phyloP scores from a whole-genome alignment of 2,888 invertebrate species.

The Mactromeris polynyma region DNA sequence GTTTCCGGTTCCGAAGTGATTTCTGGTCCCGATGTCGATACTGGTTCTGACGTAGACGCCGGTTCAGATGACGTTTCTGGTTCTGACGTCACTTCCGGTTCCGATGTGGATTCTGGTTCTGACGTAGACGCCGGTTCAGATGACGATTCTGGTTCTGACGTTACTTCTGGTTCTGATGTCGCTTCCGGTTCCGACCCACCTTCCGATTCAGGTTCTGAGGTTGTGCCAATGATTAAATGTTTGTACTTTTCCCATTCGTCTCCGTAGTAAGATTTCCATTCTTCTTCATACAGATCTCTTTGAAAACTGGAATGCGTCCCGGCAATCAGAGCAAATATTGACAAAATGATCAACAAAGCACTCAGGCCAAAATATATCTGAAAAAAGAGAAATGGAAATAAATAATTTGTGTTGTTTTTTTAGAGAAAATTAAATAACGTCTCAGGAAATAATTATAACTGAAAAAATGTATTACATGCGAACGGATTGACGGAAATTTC shows the following conservation, averaged over 20 bases:
- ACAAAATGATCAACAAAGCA: conserved; percentile 72
- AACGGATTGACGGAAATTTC: too few species aligned
- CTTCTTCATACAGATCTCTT: conserved; percentile 60
- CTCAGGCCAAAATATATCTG: conserved; percentile 77
- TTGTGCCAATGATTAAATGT: conserved; percentile 56
- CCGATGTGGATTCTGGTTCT: not conserved
- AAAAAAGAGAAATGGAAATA: conserved; percentile 48
- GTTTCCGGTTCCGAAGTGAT: conserved; percentile 4
- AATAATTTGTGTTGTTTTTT: too few species aligned
- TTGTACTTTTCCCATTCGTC: conserved; percentile 63
- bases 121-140: not conserved
- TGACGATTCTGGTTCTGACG: not conserved
- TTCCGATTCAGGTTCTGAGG: not conserved
- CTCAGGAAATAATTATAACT: too few species aligned
- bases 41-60: conserved; percentile 3
- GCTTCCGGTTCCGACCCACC: not conserved
- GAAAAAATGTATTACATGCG: too few species aligned
- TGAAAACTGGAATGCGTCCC: conserved; percentile 75
- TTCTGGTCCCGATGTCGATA: not conserved
- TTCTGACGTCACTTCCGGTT: conserved; percentile 27
- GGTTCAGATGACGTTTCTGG: conserved; percentile 8
- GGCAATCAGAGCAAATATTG: conserved; percentile 76
- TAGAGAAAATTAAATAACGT: too few species aligned
- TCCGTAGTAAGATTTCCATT: conserved; percentile 72
- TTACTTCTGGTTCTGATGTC: not conserved